Conservation (phyloP, 2,888 invertebrate genomes). For the Phyllotreta striolata region DNA sequence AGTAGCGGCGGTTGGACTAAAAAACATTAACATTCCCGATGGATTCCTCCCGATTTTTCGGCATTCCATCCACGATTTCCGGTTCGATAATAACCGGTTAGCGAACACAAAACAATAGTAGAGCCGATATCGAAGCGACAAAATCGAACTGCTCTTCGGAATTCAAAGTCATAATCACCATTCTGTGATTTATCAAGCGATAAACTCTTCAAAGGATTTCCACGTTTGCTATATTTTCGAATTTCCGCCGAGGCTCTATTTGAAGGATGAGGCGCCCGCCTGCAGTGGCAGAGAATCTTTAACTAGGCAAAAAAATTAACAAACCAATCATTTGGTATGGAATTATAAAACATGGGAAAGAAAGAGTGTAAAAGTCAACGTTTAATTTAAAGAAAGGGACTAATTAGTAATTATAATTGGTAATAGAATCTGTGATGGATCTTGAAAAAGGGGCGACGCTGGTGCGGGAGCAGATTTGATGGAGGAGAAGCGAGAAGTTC, state of each 20-base stretch:
- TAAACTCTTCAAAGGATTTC: slow-evolving; percentile 11
- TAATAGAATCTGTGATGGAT: too few species aligned
- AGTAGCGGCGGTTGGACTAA: neutral
- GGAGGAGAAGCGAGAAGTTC: slow-evolving; percentile 9
- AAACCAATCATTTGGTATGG: too few species aligned
- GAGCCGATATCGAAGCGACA: neutral
- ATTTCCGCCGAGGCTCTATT: slow-evolving; percentile 5
- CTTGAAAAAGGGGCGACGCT: neutral
- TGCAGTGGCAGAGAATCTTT: neutral
- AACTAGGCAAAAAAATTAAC: too few species aligned
- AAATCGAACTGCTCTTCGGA: neutral
- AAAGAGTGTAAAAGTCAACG: too few species aligned
- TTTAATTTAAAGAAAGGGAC: too few species aligned
- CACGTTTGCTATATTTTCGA: slow-evolving; percentile 2
- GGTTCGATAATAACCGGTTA: neutral
- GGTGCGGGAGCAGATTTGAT: neutral
- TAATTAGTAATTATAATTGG: too few species aligned
- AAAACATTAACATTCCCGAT: neutral
- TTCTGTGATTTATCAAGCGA: slow-evolving; percentile 11
- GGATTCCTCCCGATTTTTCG: neutral
- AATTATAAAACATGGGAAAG: too few species aligned
- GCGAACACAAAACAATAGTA: slow-evolving; percentile 1
- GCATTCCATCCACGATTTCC: neutral
- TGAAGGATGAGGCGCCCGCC: neutral
- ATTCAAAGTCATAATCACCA: slow-evolving; percentile 1